Evolutionary conservation across 2,797 vertebrate genomes (phyloP).

Genomic region (Pampus argenteus): DNA sequence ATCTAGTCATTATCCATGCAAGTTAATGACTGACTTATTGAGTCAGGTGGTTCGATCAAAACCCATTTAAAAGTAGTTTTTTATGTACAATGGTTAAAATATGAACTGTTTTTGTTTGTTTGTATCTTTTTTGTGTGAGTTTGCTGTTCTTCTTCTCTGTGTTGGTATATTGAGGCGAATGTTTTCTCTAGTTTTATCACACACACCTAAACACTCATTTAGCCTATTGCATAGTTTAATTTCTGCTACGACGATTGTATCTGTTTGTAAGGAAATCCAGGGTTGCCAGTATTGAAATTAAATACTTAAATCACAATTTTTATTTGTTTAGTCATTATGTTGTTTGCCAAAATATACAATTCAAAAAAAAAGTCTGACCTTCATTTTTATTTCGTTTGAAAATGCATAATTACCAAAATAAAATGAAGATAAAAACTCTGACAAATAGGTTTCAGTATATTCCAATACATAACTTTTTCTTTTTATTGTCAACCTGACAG

Average conservation of each 20-base stretch:
- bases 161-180: background rate
- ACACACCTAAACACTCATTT: background rate
- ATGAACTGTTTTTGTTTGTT: too few species aligned
- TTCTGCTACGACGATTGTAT: background rate
- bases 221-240: background rate
- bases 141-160: background rate
- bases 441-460: too few species aligned
- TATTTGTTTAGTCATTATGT: background rate
- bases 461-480: too few species aligned
- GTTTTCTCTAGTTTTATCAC: background rate
- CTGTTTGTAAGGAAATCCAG: background rate
- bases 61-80: constrained; percentile 7
- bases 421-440: background rate
- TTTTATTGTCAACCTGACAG: too few species aligned
- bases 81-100: too few species aligned
- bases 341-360: too few species aligned
- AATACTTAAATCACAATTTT: background rate
- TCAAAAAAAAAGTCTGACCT: background rate
- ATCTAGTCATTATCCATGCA: constrained; percentile 1
- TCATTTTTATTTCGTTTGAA: background rate
- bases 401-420: background rate
- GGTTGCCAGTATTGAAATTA: background rate
- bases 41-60: background rate
- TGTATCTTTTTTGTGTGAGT: background rate
- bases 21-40: background rate